Evolutionary conservation across 2,113 vertebrate species (phyloP), one percentile per base, ranked within the genome.

Genomic region (Lathamus discolor): DNA sequence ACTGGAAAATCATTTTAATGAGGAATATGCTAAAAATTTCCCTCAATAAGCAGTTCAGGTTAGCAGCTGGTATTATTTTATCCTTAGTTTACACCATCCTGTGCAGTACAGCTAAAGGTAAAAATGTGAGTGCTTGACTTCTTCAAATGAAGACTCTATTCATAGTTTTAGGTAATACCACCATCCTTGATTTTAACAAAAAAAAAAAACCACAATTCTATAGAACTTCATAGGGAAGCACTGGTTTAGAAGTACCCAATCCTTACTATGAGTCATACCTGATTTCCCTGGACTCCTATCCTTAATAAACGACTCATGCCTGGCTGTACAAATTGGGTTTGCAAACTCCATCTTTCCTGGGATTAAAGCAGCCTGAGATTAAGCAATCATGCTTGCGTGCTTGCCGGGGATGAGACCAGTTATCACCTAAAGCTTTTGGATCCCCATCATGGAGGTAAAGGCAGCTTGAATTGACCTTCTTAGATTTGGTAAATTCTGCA

Each of bases 1-100:
- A 83, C 61, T 72, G 51, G 88, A 90, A 96, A 96, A 94, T 95
- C 92, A 20, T 83, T 92, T 96, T 95, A 94, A 63, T 74, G 72
- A 90, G 75, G 77, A 92, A 74, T 70, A 88, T 3, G 7, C 54
- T 70, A 68, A 75, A 93, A 81, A 70, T 51, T 93, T 27, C 25
- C 48, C 62, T 94, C 77, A 82, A 78, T 68, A 86, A 91, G 51
- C 72, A 51, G 43, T 83, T 83, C 28, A 69, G 48, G 73, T n/a
- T 75, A 78, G 25, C 57, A 83, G 68, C 54, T 69, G 10, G 14
- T 59, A 44, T n/a, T 83, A 29, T 69, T 68, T 31, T 62, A 3
- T 61, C 17, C 13, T 22, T 22, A 7, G 20, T 66, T 93, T 82
- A 64, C 52, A 17, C n/a, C 51, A 13, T 57, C 27, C 39, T 62